A percentile compares a stretch with the other conserved stretches of the same genome.
Conservation (phyloP, 2,113 vertebrate species). For the Saguinus imperator region DNA sequence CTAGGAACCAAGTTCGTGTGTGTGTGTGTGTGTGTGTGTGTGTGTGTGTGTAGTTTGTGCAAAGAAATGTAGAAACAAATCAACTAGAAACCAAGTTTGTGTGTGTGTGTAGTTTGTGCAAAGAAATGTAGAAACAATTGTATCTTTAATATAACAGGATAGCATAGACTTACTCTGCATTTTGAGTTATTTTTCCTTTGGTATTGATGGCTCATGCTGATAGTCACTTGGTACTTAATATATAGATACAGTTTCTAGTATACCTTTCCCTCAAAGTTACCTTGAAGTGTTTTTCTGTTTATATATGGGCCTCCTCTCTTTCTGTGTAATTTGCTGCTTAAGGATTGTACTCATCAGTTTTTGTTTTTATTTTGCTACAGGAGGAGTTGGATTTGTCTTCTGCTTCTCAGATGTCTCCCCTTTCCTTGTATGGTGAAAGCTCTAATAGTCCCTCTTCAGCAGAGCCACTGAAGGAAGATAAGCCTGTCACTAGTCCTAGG, state of each 20-base stretch:
- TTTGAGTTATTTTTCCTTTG: background rate
- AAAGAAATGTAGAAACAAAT: background rate
- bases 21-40: no score
- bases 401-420: conserved; percentile 88
- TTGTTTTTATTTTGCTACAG: conserved; percentile 78
- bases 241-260: background rate
- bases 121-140: background rate
- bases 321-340: background rate
- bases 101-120: background rate
- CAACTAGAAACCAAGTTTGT: no score
- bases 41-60: background rate
- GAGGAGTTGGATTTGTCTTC: conserved; percentile 89
- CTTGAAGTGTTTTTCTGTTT: background rate
- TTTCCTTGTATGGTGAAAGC: conserved; percentile 89
- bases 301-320: background rate
- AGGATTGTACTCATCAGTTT: background rate
- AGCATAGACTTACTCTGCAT: background rate
- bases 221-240: background rate
- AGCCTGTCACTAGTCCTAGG: conserved; percentile 60
- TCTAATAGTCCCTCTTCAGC: conserved; percentile 82
- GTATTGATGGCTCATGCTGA: background rate
- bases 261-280: background rate
- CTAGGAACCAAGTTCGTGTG: background rate
- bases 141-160: background rate
- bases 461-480: conserved; percentile 79